Conservation (phyloP, 2,888 invertebrate species). For the Capitulum mitella region DNA sequence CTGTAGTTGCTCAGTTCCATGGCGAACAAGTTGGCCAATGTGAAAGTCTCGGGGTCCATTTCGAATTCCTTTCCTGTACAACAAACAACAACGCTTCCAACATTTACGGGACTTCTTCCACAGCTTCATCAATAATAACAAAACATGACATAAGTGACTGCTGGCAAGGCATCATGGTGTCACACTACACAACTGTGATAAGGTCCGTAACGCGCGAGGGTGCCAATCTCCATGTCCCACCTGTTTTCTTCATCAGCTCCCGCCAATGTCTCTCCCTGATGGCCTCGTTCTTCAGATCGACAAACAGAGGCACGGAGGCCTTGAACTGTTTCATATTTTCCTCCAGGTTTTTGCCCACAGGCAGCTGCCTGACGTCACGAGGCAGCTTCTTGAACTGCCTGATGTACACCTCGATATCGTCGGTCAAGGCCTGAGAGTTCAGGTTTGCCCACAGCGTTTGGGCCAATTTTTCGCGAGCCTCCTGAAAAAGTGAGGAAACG, state of each 20-base stretch:
- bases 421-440: slow-evolving; percentile 70
- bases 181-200: no score
- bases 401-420: slow-evolving; percentile 77
- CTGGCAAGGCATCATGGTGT: no score
- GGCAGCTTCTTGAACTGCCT: slow-evolving; percentile 69
- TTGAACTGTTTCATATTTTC: slow-evolving; percentile 83
- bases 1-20: slow-evolving; percentile 78
- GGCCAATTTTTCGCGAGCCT: slow-evolving; percentile 70
- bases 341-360: slow-evolving; percentile 63
- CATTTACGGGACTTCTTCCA: no score
- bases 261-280: slow-evolving; percentile 85
- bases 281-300: slow-evolving; percentile 83
- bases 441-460: slow-evolving; percentile 80
- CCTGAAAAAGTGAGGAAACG: slow-evolving; percentile 40
- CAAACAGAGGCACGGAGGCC: slow-evolving; percentile 77
- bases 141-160: no score
- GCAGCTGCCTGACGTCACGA: slow-evolving; percentile 51
- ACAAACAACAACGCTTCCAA: no score
- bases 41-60: slow-evolving; percentile 81
- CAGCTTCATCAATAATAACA: no score
- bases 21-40: slow-evolving; percentile 81
- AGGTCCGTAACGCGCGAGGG: no score
- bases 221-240: slow-evolving; percentile 49
- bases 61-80: slow-evolving; percentile 65
- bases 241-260: slow-evolving; percentile 77